These are phyloP conservation scores for Diuraphis noxia DNA, from an alignment of 1,140 invertebrate species.

Conservation along the genomic window DNA sequence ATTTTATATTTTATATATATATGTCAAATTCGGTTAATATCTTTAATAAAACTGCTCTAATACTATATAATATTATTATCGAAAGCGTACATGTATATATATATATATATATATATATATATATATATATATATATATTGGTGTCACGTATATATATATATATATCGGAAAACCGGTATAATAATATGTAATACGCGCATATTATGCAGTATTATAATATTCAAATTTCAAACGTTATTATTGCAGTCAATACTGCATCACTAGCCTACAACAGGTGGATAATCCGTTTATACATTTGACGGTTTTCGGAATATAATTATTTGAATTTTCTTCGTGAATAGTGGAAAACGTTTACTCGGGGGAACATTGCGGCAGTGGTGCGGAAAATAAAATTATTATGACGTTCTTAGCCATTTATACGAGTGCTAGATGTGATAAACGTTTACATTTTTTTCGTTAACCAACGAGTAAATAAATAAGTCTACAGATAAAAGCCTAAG, in stretches of 20 bases:
- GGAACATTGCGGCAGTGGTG: background rate
- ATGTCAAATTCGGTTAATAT: constrained; percentile 29
- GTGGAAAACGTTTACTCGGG: background rate
- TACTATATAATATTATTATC: background rate
- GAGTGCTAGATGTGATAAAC: constrained; percentile 33
- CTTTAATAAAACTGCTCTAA: background rate
- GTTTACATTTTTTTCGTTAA: constrained; percentile 4
- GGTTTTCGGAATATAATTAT: background rate
- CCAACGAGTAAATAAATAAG: constrained; percentile 23
- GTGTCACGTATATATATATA: background rate
- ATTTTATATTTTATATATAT: background rate
- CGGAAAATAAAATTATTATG: background rate
- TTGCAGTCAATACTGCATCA: background rate
- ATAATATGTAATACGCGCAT: background rate
- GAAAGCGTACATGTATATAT: background rate
- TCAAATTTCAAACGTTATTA: background rate
- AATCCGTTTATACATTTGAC: background rate
- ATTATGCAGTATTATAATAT: background rate
- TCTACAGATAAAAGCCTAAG: constrained; percentile 46
- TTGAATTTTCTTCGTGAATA: background rate
- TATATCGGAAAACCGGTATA: background rate
- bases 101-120: background rate
- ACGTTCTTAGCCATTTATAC: background rate
- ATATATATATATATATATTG: constrained; percentile 1
- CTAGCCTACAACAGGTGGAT: no score